phyloP scores from a whole-genome alignment of 2,113 vertebrate genomes.

The Tragulus kanchil region DNA sequence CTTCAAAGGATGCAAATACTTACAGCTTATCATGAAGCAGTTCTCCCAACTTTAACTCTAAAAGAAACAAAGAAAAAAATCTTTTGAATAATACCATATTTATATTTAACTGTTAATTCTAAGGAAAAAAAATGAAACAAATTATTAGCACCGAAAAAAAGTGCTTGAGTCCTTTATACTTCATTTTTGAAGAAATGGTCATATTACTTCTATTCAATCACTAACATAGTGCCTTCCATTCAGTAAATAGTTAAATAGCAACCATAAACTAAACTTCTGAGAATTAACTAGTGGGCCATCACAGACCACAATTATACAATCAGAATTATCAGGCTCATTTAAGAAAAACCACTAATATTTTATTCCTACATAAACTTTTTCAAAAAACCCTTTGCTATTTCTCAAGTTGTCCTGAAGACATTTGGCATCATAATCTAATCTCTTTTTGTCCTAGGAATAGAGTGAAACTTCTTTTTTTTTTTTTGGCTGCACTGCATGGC shows the following conservation, averaged over 20 bases:
- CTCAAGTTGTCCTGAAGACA: conserved; percentile 36
- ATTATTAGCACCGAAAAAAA: conserved; percentile 2
- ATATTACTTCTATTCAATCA: conserved; percentile 10
- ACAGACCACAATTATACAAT: not conserved
- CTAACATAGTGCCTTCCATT: not conserved
- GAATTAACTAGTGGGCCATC: not conserved
- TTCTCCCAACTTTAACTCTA: conserved; percentile 98
- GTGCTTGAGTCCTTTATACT: conserved; percentile 11
- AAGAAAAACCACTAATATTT: not conserved
- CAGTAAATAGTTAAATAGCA: not conserved
- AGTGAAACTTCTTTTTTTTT: not conserved
- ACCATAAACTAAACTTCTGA: conserved; percentile 14
- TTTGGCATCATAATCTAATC: not conserved
- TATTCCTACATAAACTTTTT: not conserved
- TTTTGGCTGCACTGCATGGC: not conserved
- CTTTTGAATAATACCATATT: conserved; percentile 37
- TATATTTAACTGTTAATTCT: conserved; percentile 45
- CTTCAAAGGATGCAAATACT: conserved; percentile 86
- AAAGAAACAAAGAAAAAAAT: conserved; percentile 82
- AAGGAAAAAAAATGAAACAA: not conserved
- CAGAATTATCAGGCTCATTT: conserved; percentile 3
- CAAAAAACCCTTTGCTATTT: not conserved
- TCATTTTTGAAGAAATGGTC: conserved; percentile 42
- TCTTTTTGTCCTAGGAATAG: not conserved
- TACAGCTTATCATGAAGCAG: conserved; percentile 99